phyloP scores from a whole-genome alignment of 2,888 invertebrate genomes.

The Epinotia demarniana region DNA sequence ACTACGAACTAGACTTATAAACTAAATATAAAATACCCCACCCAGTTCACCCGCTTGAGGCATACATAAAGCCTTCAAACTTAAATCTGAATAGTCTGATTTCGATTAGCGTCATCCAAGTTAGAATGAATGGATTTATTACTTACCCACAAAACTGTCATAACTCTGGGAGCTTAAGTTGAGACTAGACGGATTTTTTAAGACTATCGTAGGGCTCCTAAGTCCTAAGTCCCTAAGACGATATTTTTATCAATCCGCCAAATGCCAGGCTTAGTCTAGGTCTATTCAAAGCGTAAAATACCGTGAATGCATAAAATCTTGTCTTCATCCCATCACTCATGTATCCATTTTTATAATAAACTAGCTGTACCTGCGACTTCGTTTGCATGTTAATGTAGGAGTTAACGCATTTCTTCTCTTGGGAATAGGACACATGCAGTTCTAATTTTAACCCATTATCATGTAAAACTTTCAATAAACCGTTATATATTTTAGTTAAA shows the following conservation, averaged over 20 bases:
- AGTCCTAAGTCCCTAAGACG: neutral
- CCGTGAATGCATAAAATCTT: neutral
- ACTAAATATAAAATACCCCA: too few relatives aligned
- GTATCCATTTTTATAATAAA: too few relatives aligned
- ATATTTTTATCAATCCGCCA: neutral
- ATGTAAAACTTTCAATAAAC: too few relatives aligned
- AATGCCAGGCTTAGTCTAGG: neutral
- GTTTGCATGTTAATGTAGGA: too few relatives aligned
- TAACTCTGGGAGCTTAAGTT: neutral
- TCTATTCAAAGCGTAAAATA: neutral
- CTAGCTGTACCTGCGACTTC: too few relatives aligned
- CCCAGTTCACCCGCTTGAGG: too few relatives aligned
- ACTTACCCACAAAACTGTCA: neutral
- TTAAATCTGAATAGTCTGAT: neutral
- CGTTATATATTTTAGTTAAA: too few relatives aligned
- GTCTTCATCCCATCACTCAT: too few relatives aligned
- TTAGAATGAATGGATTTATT: neutral
- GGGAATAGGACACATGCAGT: too few relatives aligned
- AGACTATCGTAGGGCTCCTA: neutral
- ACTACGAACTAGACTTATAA: too few relatives aligned
- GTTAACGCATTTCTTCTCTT: too few relatives aligned
- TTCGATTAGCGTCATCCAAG: neutral
- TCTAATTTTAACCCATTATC: too few relatives aligned
- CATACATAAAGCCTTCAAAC: neutral
- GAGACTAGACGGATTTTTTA: neutral